A percentile compares a stretch with the other conserved stretches of the same genome.
phyloP scores from a whole-genome alignment of 1,140 invertebrate genomes.

The Maniola jurtina region DNA sequence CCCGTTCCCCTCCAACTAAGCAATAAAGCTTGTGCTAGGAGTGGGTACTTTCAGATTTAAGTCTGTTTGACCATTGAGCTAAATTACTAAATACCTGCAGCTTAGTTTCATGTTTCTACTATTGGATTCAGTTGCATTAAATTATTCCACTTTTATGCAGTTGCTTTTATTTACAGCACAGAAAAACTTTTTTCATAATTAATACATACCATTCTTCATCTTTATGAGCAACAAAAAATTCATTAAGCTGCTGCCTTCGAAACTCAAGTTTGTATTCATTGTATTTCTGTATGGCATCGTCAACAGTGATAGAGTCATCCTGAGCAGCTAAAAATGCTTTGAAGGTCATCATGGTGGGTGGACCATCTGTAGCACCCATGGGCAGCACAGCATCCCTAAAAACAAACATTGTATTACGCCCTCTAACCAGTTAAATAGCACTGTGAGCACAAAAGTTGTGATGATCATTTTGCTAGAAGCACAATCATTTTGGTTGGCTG shows the following conservation, averaged over 20 bases:
- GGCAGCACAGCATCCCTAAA: constrained; percentile 72
- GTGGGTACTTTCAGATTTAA: too few relatives aligned
- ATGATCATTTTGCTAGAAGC: too few relatives aligned
- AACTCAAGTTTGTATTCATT: constrained; percentile 99
- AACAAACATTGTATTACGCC: too few relatives aligned
- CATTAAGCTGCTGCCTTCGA: constrained; percentile 96
- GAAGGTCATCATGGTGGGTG: constrained; percentile 97
- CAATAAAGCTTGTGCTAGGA: too few relatives aligned
- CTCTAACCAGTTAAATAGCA: too few relatives aligned
- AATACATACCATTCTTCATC: constrained; percentile 97
- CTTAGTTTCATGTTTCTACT: neutral
- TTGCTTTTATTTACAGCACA: constrained; percentile 7
- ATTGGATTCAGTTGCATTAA: neutral
- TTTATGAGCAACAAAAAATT: constrained; percentile 98
- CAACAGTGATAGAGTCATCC: constrained; percentile 98
- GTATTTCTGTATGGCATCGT: constrained; percentile 98
- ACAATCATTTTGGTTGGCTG: too few relatives aligned
- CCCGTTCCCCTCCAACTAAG: too few relatives aligned
- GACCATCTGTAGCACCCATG: constrained; percentile 81
- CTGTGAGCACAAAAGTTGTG: too few relatives aligned
- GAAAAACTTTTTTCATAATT: neutral
- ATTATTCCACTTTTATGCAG: constrained; percentile 4
- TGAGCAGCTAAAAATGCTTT: constrained; percentile 97
- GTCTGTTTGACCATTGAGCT: too few relatives aligned
- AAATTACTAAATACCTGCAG: neutral